A percentile compares a stretch with the other conserved stretches of the same genome.
Conservation (phyloP, 2,113 vertebrate genomes). For the Micromys minutus region DNA sequence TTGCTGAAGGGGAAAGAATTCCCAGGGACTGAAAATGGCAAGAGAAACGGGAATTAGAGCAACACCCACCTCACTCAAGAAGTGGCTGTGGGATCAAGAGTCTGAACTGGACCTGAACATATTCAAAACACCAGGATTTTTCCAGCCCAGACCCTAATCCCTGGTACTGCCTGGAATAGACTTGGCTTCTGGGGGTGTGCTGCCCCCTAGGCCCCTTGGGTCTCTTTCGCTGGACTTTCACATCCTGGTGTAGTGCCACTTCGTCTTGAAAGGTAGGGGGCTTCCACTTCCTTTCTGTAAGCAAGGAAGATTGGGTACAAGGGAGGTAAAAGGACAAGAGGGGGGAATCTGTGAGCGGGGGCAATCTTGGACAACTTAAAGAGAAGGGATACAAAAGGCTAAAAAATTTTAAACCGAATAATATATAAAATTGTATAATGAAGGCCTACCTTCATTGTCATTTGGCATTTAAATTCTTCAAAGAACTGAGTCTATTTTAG, state of each 20-base stretch:
- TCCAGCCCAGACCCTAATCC: constrained; percentile 82
- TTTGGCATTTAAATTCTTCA: constrained; percentile 81
- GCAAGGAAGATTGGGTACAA: constrained; percentile 82
- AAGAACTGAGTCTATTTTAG: constrained; percentile 82
- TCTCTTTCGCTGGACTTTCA: constrained; percentile 82
- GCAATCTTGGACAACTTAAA: constrained; percentile 79
- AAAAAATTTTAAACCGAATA: constrained; percentile 76
- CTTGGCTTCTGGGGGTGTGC: constrained; percentile 81
- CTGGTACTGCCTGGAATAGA: constrained; percentile 82
- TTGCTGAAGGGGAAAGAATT: constrained; percentile 74
- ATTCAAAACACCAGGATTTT: constrained; percentile 81
- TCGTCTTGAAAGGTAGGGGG: constrained; percentile 82
- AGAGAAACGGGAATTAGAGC: constrained; percentile 83
- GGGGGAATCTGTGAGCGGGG: constrained; percentile 80
- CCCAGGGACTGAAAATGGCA: constrained; percentile 77
- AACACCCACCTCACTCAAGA: constrained; percentile 83
- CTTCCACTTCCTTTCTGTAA: constrained; percentile 83
- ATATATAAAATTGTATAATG: constrained; percentile 80
- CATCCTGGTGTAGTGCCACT: constrained; percentile 81
- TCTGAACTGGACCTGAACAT: constrained; percentile 83
- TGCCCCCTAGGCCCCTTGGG: constrained; percentile 81
- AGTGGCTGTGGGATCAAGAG: constrained; percentile 83
- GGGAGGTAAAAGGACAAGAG: constrained; percentile 82
- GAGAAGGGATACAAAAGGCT: constrained; percentile 79
- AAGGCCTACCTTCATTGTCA: constrained; percentile 82